Base-by-base conservation (phyloP, 1,140 invertebrate species). In the Ceratitis capitata region DNA sequence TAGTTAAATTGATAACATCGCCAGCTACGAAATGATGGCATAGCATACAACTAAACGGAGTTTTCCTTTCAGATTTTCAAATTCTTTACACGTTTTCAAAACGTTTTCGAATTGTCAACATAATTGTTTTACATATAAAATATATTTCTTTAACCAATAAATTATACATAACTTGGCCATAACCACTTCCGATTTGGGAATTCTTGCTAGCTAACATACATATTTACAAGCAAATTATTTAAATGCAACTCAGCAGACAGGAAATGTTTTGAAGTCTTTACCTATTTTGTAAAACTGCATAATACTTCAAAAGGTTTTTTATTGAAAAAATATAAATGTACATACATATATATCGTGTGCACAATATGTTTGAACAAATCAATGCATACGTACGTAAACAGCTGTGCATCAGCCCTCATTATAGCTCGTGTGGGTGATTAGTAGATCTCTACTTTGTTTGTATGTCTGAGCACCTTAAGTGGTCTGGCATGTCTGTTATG, bases 131-230 rank as follows among this genome's bases (percentile, higher is more conserved):
- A n/a, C 5, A 56, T 56, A n/a, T n/a, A n/a, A n/a, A 56, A 56
- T 56, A 23, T 56, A 56, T 56, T 61, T 61, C 19, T 69, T 69
- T 69, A 32, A 16, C 32, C 19, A 16, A 53, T 5, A 53, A 53
- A 12, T 53, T 16, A 53, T 53, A 53, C 45, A 53, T 4, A 16
- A 19, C 51, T 53, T 53, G 51, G 51, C 16, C 9, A 53, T 5
- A 53, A 10, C 9, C 19, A 69, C 61, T 69, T 69, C 61, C 61
- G 61, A 69, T 69, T 69, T 69, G 61, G 58, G 14, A 69, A 69
- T 39, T 35, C 61, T 69, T 69, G 26, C 29, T 26, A 29, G 29
- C 2, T 23, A 12, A 61, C 26, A 12, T 61, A 61, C 58, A 61
- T 9, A 61, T 23, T 9, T 9, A 32, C 58, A n/a, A 29, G 29